Evolutionary conservation across 2,797 vertebrate genomes (phyloP).

Genomic region (Sparus aurata): DNA sequence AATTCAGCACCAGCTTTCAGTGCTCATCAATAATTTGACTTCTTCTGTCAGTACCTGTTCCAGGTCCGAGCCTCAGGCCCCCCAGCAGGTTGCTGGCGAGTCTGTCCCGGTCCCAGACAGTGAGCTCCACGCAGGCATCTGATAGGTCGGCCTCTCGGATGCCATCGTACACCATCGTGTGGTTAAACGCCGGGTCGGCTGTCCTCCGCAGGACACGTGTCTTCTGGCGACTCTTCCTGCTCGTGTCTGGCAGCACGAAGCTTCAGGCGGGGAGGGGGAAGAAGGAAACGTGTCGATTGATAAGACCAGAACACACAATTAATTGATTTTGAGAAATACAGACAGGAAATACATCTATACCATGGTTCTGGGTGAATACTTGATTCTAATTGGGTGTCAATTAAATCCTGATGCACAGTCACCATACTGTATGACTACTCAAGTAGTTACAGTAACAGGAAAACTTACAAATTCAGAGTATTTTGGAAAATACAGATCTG

Average conservation of each 20-base stretch:
- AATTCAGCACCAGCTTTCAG: background rate
- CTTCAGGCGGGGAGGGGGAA: slow-evolving; percentile 73
- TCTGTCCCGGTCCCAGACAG: slow-evolving; percentile 94
- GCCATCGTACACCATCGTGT: slow-evolving; percentile 98
- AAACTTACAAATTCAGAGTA: background rate
- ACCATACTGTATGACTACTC: too few species aligned
- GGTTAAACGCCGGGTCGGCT: slow-evolving; percentile 92
- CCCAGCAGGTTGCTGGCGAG: slow-evolving; percentile 94
- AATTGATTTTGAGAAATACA: too few species aligned
- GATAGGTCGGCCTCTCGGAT: slow-evolving; percentile 90
- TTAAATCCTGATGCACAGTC: too few species aligned
- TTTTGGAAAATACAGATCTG: background rate
- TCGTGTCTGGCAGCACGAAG: slow-evolving; percentile 95
- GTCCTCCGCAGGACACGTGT: slow-evolving; percentile 92
- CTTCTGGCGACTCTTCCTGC: slow-evolving; percentile 96
- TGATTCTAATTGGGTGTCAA: too few species aligned
- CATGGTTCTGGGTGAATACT: too few species aligned
- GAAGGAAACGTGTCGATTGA: background rate
- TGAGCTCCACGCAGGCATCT: slow-evolving; percentile 96
- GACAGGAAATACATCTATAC: too few species aligned
- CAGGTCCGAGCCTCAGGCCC: slow-evolving; percentile 92
- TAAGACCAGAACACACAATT: too few species aligned
- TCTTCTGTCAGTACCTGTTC: slow-evolving; percentile 87
- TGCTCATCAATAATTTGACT: background rate
- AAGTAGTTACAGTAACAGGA: too few species aligned